Conservation (phyloP, 2,797 vertebrate species). For the Macroramphosus scolopax region DNA sequence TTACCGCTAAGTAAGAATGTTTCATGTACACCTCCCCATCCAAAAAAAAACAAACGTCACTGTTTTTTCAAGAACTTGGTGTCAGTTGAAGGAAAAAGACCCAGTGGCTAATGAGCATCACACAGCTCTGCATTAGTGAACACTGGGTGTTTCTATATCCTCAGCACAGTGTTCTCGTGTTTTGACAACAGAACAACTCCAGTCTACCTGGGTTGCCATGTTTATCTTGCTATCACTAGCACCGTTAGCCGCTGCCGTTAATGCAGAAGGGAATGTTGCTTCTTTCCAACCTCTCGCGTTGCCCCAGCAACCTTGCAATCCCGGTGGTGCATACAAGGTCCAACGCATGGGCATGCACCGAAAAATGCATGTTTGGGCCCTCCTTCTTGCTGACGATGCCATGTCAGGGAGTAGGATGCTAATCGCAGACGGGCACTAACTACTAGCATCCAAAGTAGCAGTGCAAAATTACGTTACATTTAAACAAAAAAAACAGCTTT, state of each 20-base stretch:
- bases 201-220: constrained; percentile 6
- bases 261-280: neutral
- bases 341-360: constrained; percentile 60
- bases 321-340: constrained; percentile 30
- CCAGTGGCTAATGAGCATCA: neutral
- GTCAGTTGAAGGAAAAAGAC: neutral
- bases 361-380: constrained; percentile 52
- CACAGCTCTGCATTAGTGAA: neutral
- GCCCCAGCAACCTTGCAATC: constrained; percentile 41
- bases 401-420: constrained; percentile 22
- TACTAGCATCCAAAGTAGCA: constrained; percentile 30
- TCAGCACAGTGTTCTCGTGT: constrained; percentile 7
- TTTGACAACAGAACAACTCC: constrained; percentile 42
- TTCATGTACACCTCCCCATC: too few species aligned
- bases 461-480: neutral
- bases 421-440: constrained; percentile 22
- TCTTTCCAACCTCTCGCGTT: constrained; percentile 13
- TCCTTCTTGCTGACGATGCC: constrained; percentile 18
- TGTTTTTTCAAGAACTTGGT: neutral
- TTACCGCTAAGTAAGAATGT: constrained; percentile 28
- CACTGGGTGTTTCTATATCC: neutral
- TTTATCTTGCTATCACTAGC: constrained; percentile 15
- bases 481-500: neutral
- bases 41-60: too few species aligned
- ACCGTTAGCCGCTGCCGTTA: neutral